Evolutionary conservation across 2,113 vertebrate genomes (phyloP), one percentile per base, ranked within the genome.

Genomic region (Myrmecophaga tridactyla): DNA sequence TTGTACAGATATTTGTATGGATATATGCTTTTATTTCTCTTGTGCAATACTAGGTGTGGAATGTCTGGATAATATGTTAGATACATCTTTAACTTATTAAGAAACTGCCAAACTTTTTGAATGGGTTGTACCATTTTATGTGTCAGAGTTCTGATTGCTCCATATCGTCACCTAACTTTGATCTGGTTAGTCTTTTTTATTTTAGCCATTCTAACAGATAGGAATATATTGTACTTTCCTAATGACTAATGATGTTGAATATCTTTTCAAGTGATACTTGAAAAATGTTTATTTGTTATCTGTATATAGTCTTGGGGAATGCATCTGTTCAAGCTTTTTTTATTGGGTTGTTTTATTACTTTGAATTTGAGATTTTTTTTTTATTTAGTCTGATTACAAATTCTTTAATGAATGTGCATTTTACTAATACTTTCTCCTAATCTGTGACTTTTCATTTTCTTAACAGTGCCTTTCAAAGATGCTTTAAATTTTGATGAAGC

Each of bases 401-500:
- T 41, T 27, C n/a, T 36, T 80, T 78, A 69, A 81, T 60, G 75
- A 34, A 67, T 76, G 36, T 3, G 7, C 92, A 6, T 73, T 93
- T 93, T 90, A 56, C 18, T 48, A 70, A 60, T 77, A 39, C 65
- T 62, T 84, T 46, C n/a, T n/a, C n/a, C n/a, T n/a, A n/a, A n/a
- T n/a, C n/a, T n/a, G n/a, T n/a, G n/a, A n/a, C n/a, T n/a, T n/a
- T n/a, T n/a, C n/a, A n/a, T 56, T 51, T 90, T 65, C 34, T 82
- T 76, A 92, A 67, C 63, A 92, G 12, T n/a, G 12, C 67, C 53
- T 96, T 91, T 86, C 39, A 87, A 46, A 65, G 14, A 92, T 56
- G 17, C 82, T 96, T 80, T 81, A 34, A 56, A 70, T 75, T 89
- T 89, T 87, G 25, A n/a, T 87, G 25, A n/a, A 82, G 51, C 82